Conservation (phyloP, 2,888 invertebrate genomes). For the Prenolepis imparis region DNA sequence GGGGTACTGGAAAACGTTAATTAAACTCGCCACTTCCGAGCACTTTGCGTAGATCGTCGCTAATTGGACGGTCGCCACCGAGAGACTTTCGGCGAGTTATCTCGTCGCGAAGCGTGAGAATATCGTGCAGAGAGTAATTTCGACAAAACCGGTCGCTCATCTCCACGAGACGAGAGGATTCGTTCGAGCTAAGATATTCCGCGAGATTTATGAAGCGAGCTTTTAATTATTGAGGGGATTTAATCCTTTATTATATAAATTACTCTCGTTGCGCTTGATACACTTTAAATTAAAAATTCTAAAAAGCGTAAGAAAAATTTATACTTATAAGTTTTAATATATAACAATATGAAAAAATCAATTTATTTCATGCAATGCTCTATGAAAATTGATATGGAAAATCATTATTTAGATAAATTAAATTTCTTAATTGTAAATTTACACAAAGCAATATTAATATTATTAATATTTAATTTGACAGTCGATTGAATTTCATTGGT, state of each 20-base stretch:
- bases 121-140: constrained; percentile 48
- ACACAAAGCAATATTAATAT: background rate
- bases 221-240: constrained; percentile 10
- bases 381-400: background rate
- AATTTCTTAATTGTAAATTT: background rate
- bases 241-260: background rate
- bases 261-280: background rate
- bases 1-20: constrained; percentile 83
- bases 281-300: background rate
- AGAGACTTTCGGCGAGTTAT: constrained; percentile 57
- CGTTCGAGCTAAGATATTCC: constrained; percentile 22
- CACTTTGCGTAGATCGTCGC: constrained; percentile 67
- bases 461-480: background rate
- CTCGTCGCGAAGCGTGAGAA: constrained; percentile 66
- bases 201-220: background rate
- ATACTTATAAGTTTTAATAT: background rate
- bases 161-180: constrained; percentile 22
- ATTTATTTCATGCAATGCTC: background rate
- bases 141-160: constrained; percentile 42
- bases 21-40: constrained; percentile 80
- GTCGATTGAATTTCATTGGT: background rate
- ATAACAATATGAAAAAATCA: background rate
- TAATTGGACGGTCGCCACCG: constrained; percentile 77
- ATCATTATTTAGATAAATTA: background rate
- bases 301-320: too few relatives aligned